Evolutionary conservation across 2,888 invertebrate species (phyloP).

Genomic region (Drosophila merina): DNA sequence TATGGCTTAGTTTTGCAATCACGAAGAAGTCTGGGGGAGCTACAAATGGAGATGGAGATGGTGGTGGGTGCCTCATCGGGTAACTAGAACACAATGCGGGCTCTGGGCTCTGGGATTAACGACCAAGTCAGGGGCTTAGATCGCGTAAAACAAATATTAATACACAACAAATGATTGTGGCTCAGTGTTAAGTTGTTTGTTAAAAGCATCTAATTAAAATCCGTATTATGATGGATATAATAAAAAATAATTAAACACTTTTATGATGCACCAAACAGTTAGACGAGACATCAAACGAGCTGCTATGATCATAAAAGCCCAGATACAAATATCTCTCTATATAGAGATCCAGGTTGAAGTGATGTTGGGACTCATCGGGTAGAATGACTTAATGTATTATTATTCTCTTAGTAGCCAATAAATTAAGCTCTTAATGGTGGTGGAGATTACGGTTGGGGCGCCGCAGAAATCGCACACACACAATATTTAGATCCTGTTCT

Average conservation of each 20-base stretch:
- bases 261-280: constrained; percentile 55
- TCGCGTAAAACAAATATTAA: background rate
- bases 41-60: constrained; percentile 10
- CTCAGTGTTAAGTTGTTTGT: constrained; percentile 40
- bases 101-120: constrained; percentile 24
- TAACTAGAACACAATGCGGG: constrained; percentile 36
- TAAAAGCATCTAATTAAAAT: constrained; percentile 47
- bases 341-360: constrained; percentile 16
- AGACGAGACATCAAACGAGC: constrained; percentile 7
- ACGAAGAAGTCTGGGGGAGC: constrained; percentile 5
- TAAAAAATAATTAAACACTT: constrained; percentile 49
- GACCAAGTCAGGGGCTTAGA: constrained; percentile 11
- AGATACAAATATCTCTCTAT: constrained; percentile 13
- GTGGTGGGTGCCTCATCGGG: constrained; percentile 40
- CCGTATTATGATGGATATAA: constrained; percentile 47
- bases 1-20: constrained; percentile 49
- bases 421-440: constrained; percentile 39
- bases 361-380: constrained; percentile 24
- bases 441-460: constrained; percentile 25
- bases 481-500: constrained; percentile 41
- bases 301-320: constrained; percentile 32
- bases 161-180: background rate
- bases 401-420: constrained; percentile 33
- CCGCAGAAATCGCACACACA: constrained; percentile 7
- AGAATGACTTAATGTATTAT: constrained; percentile 31